These are phyloP conservation scores for Rhabdomys pumilio DNA, from an alignment of 2,797 vertebrate species.

Conservation along the genomic window DNA sequence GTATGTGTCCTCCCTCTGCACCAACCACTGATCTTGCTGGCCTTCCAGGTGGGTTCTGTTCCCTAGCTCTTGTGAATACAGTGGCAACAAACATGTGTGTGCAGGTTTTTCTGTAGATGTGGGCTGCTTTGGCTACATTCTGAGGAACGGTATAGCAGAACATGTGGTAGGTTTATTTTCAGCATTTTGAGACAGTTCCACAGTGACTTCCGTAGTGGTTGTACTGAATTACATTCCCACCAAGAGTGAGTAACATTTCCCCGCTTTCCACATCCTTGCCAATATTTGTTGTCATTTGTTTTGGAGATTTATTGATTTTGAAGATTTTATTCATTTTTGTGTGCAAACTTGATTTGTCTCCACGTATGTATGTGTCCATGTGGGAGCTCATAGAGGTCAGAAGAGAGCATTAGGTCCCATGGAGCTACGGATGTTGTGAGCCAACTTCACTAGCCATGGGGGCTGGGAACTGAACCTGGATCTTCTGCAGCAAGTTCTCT, in stretches of 20 bases:
- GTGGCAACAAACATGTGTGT: not conserved
- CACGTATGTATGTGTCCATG: not conserved
- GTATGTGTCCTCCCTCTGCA: not conserved
- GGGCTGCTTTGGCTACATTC: not conserved
- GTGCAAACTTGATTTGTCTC: not conserved
- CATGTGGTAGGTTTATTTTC: not conserved
- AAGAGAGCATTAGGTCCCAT: not conserved
- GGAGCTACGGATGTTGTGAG: not conserved
- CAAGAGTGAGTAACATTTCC: not conserved
- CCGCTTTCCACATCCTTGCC: not conserved
- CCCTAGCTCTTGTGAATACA: not conserved
- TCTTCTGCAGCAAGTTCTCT: not conserved
- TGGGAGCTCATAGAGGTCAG: not conserved
- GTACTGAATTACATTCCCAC: not conserved
- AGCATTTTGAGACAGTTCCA: not conserved
- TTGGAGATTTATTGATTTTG: not conserved
- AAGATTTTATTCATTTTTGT: not conserved
- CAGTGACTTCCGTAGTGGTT: not conserved
- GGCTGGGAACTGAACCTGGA: not conserved
- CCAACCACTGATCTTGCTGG: not conserved
- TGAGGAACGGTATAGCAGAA: too few species aligned
- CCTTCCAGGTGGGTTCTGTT: not conserved
- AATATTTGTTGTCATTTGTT: not conserved
- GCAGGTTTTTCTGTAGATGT: not conserved
- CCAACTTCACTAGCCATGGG: too few species aligned